phyloP scores from a whole-genome alignment of 2,113 vertebrate species.

The Ageneiosus marmoratus region DNA sequence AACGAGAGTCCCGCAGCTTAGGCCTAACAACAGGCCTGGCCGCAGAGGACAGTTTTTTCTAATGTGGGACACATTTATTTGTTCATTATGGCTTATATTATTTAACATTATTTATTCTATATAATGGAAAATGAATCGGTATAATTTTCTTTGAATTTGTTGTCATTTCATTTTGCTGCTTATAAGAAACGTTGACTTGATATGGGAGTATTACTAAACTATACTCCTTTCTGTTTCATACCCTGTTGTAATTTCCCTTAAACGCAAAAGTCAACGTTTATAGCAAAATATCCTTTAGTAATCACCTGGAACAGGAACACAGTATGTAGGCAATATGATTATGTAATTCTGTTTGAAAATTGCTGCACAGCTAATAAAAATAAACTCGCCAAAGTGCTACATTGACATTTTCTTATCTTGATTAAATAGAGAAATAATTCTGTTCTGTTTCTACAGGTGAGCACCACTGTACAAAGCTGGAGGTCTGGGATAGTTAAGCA shows the following conservation, averaged over 20 bases:
- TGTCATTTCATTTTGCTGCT: background rate
- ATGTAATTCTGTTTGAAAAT: background rate
- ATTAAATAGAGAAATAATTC: background rate
- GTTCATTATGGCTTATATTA: background rate
- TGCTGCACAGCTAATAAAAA: background rate
- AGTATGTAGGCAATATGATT: background rate
- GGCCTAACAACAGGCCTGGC: conserved; percentile 68
- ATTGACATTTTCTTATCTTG: background rate
- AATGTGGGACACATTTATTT: background rate
- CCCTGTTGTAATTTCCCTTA: background rate
- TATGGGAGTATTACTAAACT: background rate
- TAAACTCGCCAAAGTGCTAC: background rate
- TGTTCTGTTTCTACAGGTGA: conserved; percentile 40
- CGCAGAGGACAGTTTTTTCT: background rate
- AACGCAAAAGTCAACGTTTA: background rate
- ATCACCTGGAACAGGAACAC: background rate
- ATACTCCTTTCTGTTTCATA: background rate
- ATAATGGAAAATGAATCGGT: background rate
- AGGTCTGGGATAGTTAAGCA: conserved; percentile 18
- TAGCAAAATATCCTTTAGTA: background rate
- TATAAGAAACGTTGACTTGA: background rate
- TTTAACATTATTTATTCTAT: background rate
- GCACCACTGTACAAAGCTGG: conserved; percentile 26
- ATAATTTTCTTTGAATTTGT: background rate
- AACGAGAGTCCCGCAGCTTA: conserved; percentile 52